These are phyloP conservation scores for Rugalucina vietnamica DNA, from an alignment of 2,888 invertebrate genomes.

Conservation along the genomic window DNA sequence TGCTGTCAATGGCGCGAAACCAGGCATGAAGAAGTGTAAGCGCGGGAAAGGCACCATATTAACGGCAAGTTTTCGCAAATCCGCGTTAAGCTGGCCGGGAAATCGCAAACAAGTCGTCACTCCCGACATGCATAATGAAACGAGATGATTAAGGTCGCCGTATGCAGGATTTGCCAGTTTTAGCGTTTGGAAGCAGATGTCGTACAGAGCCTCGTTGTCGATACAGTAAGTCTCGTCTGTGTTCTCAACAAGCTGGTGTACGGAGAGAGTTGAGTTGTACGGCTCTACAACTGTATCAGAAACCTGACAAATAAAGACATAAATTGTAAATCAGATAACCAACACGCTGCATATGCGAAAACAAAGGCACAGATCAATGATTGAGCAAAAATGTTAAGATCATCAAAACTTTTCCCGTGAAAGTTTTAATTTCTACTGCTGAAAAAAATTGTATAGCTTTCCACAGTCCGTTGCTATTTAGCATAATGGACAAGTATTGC, in stretches of 20 bases:
- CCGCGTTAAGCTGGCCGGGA: slow-evolving; percentile 86
- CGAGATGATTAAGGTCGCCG: slow-evolving; percentile 94
- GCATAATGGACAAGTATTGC: no score
- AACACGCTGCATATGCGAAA: no score
- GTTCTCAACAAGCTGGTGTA: slow-evolving; percentile 89
- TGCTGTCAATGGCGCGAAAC: slow-evolving; percentile 94
- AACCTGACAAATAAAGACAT: slow-evolving; percentile 85
- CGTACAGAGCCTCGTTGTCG: slow-evolving; percentile 90
- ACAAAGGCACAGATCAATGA: no score
- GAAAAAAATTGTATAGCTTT: no score
- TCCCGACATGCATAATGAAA: slow-evolving; percentile 85
- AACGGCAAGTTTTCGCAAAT: slow-evolving; percentile 77
- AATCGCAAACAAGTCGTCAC: slow-evolving; percentile 93
- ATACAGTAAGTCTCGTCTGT: slow-evolving; percentile 89
- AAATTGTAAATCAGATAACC: not conserved
- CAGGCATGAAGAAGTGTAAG: slow-evolving; percentile 95
- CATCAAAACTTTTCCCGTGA: no score
- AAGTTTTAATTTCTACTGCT: no score
- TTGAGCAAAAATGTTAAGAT: no score
- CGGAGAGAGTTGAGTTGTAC: slow-evolving; percentile 93
- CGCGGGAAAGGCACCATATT: slow-evolving; percentile 89
- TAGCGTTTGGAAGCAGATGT: slow-evolving; percentile 95
- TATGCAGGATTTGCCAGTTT: slow-evolving; percentile 93
- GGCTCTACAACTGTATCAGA: slow-evolving; percentile 90
- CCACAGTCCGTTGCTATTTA: no score